phyloP scores from a whole-genome alignment of 2,797 vertebrate genomes.

The Sebastes flavidus region DNA sequence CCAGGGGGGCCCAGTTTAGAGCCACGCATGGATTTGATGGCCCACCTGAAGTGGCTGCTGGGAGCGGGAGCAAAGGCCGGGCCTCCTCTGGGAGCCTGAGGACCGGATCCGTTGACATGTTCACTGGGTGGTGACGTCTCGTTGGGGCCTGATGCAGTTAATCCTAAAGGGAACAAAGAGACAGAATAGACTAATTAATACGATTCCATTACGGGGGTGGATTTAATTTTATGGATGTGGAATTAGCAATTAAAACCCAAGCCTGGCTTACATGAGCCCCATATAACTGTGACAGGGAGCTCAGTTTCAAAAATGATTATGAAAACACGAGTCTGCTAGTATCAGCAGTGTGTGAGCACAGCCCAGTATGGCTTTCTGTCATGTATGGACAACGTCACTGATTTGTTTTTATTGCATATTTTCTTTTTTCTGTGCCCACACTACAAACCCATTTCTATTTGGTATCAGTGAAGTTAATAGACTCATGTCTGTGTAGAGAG shows the following conservation, averaged over 20 bases:
- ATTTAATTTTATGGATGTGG: slow-evolving; percentile 69
- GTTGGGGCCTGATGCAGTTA: slow-evolving; percentile 41
- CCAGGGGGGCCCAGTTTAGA: slow-evolving; percentile 49
- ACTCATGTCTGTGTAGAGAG: background rate
- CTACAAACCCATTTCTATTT: background rate
- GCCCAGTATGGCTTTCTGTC: background rate
- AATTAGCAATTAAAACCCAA: slow-evolving; percentile 71
- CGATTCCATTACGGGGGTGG: slow-evolving; percentile 11
- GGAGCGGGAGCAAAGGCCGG: slow-evolving; percentile 40
- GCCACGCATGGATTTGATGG: slow-evolving; percentile 63
- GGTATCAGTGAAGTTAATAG: background rate
- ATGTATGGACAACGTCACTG: background rate
- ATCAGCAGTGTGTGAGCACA: background rate
- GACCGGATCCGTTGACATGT: slow-evolving; percentile 47
- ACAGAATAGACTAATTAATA: slow-evolving; percentile 69
- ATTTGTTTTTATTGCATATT: background rate
- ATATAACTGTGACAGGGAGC: background rate
- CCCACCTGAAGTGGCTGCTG: slow-evolving; percentile 67
- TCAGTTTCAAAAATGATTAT: slow-evolving; percentile 10
- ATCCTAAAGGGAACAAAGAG: slow-evolving; percentile 69
- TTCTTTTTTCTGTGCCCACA: background rate
- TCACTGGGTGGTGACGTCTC: slow-evolving; percentile 56
- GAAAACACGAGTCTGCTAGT: background rate
- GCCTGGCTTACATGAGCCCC: slow-evolving; percentile 35
- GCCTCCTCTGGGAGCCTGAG: slow-evolving; percentile 44